A percentile compares a stretch with the other conserved stretches of the same genome.
Conservation (phyloP, 2,797 vertebrate genomes). For the Catostomus latipinnis region DNA sequence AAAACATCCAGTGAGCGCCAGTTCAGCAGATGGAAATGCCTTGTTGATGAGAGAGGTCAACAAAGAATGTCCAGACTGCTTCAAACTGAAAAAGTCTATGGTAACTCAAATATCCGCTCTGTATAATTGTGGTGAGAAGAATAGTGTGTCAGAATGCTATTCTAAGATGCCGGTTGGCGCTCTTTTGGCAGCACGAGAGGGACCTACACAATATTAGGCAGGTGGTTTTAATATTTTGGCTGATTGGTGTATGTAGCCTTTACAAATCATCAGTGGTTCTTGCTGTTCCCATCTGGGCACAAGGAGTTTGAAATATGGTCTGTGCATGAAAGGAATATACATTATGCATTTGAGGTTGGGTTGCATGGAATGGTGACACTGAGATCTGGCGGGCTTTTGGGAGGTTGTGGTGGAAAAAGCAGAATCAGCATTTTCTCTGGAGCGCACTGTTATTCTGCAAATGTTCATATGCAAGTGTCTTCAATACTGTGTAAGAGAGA, state of each 20-base stretch:
- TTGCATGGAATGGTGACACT: conserved; percentile 31
- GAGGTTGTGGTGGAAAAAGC: conserved; percentile 45
- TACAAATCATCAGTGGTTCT: background rate
- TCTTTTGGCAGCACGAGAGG: too few relatives aligned
- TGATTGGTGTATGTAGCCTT: background rate
- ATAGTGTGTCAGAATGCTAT: too few relatives aligned
- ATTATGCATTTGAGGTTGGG: background rate
- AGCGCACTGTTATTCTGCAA: background rate
- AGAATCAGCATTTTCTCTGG: conserved; percentile 41
- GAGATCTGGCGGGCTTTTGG: background rate
- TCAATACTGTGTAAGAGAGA: background rate
- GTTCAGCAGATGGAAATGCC: too few relatives aligned
- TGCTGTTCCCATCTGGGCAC: background rate
- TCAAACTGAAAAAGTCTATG: too few relatives aligned
- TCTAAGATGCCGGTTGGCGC: too few relatives aligned
- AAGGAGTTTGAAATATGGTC: background rate
- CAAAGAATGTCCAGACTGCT: too few relatives aligned
- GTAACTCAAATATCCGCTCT: too few relatives aligned
- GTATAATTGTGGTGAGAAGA: too few relatives aligned
- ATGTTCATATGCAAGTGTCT: conserved; percentile 16
- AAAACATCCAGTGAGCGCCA: too few relatives aligned
- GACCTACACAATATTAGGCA: too few relatives aligned
- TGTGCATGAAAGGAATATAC: background rate
- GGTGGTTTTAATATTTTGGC: too few relatives aligned
- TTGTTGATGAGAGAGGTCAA: too few relatives aligned